Evolutionary conservation across 2,888 invertebrate genomes (phyloP).

Genomic region (Ormia ochracea): DNA sequence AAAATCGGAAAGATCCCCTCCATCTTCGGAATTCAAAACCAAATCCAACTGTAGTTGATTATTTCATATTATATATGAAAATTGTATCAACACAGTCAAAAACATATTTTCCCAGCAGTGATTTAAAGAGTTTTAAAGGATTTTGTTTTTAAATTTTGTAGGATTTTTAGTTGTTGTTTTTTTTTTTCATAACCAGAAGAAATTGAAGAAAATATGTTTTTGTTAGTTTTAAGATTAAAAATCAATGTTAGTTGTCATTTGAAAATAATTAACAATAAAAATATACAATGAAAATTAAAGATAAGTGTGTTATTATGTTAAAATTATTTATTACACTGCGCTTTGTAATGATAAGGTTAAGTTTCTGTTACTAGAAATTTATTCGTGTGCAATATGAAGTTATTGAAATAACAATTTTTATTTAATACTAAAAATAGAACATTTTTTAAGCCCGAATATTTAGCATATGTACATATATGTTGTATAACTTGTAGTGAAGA

Average conservation of each 20-base stretch:
- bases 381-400: too few relatives aligned
- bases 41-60: constrained; percentile 88
- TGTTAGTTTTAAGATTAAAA: constrained; percentile 52
- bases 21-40: constrained; percentile 93
- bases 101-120: constrained; percentile 58
- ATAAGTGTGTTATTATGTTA: too few relatives aligned
- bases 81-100: constrained; percentile 62
- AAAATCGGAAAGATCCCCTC: constrained; percentile 97
- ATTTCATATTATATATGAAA: constrained; percentile 62
- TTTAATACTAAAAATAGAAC: too few relatives aligned
- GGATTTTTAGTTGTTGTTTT: constrained; percentile 25
- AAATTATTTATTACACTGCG: too few relatives aligned
- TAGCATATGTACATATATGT: too few relatives aligned
- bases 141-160: constrained; percentile 41
- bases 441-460: too few relatives aligned
- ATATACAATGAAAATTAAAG: neutral
- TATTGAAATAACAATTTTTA: too few relatives aligned
- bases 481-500: too few relatives aligned
- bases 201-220: constrained; percentile 62
- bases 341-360: too few relatives aligned
- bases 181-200: constrained; percentile 49
- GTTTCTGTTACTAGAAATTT: too few relatives aligned
- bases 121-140: constrained; percentile 11
- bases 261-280: constrained; percentile 13
- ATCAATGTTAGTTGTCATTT: constrained; percentile 22